Conservation (phyloP, 2,113 vertebrate genomes). For the Neogale vison region DNA sequence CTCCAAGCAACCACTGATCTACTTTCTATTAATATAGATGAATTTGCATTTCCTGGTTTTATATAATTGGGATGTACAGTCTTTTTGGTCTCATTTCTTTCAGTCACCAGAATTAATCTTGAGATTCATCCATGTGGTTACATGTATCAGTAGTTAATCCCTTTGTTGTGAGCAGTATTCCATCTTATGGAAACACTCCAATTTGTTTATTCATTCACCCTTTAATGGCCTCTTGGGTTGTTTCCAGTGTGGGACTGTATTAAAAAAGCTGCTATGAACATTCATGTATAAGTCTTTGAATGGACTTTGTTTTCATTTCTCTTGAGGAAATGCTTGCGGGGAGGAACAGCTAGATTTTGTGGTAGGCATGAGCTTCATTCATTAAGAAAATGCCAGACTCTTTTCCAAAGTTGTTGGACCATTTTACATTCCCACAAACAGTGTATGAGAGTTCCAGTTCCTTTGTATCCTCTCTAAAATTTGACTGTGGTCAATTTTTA, state of each 20-base stretch:
- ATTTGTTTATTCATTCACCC: neutral
- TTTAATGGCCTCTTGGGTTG: neutral
- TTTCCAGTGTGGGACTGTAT: neutral
- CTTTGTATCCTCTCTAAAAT: neutral
- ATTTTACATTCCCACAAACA: neutral
- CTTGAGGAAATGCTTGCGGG: neutral
- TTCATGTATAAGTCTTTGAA: neutral
- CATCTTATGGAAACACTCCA: neutral
- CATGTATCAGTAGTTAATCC: neutral
- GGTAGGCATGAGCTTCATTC: neutral
- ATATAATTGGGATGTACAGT: neutral
- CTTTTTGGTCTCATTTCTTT: neutral
- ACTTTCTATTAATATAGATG: neutral
- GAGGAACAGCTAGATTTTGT: neutral
- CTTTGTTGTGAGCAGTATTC: neutral
- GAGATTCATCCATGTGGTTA: neutral
- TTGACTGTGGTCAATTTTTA: neutral
- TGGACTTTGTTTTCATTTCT: neutral
- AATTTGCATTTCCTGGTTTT: neutral
- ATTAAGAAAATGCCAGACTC: neutral
- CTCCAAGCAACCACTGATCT: neutral
- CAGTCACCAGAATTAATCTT: neutral
- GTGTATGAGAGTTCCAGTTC: neutral
- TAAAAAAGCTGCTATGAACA: neutral
- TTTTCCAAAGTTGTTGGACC: neutral